Evolutionary conservation across 2,797 vertebrate genomes (phyloP).

Genomic region (Sebastes flavidus): DNA sequence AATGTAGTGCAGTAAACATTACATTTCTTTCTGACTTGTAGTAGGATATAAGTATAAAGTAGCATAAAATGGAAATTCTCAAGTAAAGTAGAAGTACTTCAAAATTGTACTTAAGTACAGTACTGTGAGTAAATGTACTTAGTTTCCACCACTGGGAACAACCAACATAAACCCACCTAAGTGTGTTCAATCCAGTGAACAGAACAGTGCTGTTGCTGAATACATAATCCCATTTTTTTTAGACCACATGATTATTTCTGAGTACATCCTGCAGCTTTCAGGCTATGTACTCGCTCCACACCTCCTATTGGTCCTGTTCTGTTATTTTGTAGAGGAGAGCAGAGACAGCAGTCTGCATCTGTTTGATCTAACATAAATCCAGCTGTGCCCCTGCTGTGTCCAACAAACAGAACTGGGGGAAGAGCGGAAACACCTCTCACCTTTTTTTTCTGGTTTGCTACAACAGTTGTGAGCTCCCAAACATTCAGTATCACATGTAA

Average conservation of each 20-base stretch:
- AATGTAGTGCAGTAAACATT: background rate
- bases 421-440: background rate
- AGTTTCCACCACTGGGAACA: background rate
- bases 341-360: background rate
- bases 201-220: background rate
- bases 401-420: background rate
- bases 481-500: background rate
- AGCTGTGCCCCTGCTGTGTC: slow-evolving; percentile 5
- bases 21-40: background rate
- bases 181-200: background rate
- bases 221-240: background rate
- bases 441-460: background rate
- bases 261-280: background rate
- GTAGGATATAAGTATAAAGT: background rate
- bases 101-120: background rate
- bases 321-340: background rate
- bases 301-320: background rate
- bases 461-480: background rate
- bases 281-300: background rate
- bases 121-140: background rate
- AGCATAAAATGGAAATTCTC: background rate
- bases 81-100: background rate
- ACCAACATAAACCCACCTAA: background rate
- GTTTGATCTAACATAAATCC: slow-evolving; percentile 3
- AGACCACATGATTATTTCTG: background rate